A percentile compares a stretch with the other conserved stretches of the same genome.
Evolutionary conservation across 2,113 vertebrate genomes (phyloP).

Genomic region (Rafetus swinhoei): DNA sequence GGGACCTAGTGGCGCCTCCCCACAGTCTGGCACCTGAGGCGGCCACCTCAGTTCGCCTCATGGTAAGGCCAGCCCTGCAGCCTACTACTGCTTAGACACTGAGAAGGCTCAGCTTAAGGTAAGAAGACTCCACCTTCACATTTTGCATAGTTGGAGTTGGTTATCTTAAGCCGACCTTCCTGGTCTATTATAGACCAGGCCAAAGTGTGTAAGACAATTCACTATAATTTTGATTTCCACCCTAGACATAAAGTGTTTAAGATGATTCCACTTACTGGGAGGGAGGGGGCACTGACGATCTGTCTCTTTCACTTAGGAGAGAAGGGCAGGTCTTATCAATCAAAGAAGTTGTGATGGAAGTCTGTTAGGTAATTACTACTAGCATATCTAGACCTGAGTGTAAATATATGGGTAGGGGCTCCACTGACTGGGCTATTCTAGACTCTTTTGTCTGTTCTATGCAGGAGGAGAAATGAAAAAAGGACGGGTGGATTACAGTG

Average conservation of each 20-base stretch:
- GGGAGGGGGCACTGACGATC: background rate
- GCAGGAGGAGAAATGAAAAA: background rate
- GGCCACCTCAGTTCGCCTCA: too few species aligned
- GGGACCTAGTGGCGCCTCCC: too few species aligned
- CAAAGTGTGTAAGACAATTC: background rate
- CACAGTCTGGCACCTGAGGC: too few species aligned
- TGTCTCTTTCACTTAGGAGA: background rate
- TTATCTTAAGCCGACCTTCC: too few species aligned
- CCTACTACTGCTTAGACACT: too few species aligned
- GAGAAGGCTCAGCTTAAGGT: too few species aligned
- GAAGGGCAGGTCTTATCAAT: background rate
- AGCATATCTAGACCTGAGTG: background rate
- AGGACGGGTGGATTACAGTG: constrained; percentile 34
- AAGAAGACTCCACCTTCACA: too few species aligned
- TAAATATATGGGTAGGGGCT: background rate
- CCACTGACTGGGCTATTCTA: background rate
- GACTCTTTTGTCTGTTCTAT: background rate
- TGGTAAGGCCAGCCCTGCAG: too few species aligned
- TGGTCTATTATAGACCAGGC: too few species aligned
- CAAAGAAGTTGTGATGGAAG: background rate
- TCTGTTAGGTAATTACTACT: background rate
- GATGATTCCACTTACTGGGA: background rate
- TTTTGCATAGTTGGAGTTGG: too few species aligned
- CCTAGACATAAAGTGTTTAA: background rate
- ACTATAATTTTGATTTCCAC: background rate